Base-by-base conservation (phyloP, 2,113 vertebrate genomes). In the Anhinga rufa region DNA sequence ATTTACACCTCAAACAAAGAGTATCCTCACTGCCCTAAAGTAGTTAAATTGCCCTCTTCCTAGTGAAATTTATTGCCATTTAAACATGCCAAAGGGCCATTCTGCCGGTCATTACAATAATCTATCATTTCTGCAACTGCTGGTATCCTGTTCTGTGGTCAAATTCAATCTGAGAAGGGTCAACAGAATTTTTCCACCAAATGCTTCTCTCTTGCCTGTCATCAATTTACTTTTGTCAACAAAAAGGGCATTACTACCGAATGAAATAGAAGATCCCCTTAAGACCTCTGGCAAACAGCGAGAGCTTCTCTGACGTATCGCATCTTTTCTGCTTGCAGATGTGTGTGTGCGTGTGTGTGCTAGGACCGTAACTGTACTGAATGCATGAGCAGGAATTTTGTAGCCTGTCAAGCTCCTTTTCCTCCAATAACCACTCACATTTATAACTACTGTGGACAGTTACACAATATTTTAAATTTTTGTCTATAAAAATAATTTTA, bases 221-320 rank as follows among this genome's bases (percentile, higher is more conserved):
- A 99, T 99, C 98, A 98, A 98, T 99, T 99, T 98, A 98, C 98
- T 98, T 99, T 98, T 98, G 99, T 99, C 99, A 99, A 99, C 99
- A 99, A 97, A 98, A 98, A 98, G 98, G 98, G 98, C 98, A 98
- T 98, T 97, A 97, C 97, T 97, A 97, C 94, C 77, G 94, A 98
- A 98, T 98, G 98, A 98, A 98, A 98, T 94, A 92, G 97, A 98
- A 98, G 97, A 98, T 98, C 96, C 96, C 97, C 97, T 92, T 97
- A 97, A 97, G 97, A 98, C 97, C 97, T 97, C 97, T 95, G 94
- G 98, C 98, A 98, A 98, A 98, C 98, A 98, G 77, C 4, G 0
- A 82, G 94, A 88, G 95, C 88, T 90, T 46, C 91, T 92, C 85
- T 94, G 92, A 86, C 18, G 49, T 91, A 90, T 82, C 6, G 3